phyloP scores from a whole-genome alignment of 2,888 invertebrate species.

The Eupelmus urozonus region DNA sequence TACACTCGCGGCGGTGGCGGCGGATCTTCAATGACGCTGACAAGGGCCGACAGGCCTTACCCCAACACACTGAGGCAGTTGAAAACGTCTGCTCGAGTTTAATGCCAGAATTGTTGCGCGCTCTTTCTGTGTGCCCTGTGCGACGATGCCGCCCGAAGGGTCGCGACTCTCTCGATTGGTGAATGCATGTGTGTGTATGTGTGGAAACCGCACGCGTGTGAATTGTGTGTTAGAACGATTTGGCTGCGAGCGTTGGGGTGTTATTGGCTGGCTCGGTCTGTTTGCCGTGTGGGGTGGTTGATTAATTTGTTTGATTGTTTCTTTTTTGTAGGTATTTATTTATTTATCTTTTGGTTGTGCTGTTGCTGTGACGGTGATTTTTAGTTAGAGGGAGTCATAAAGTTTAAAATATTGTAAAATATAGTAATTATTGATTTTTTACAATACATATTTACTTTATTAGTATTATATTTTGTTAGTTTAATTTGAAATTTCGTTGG shows the following conservation, averaged over 20 bases:
- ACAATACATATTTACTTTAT: too few relatives aligned
- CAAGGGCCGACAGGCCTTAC: constrained; percentile 75
- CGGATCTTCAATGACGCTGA: constrained; percentile 73
- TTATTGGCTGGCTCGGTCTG: too few relatives aligned
- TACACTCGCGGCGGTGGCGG: constrained; percentile 57
- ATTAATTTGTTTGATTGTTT: not conserved
- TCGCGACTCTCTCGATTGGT: not conserved
- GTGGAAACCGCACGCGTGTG: constrained; percentile 52
- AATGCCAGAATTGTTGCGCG: constrained; percentile 71
- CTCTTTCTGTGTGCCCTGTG: too few relatives aligned
- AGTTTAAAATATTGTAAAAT: too few relatives aligned
- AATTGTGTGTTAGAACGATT: constrained; percentile 53
- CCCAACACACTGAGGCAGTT: constrained; percentile 71
- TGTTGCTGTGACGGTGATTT: too few relatives aligned
- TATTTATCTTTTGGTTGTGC: too few relatives aligned
- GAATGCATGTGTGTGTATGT: not conserved
- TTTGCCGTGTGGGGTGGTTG: not conserved
- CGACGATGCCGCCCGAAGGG: constrained; percentile 62
- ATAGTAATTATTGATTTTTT: too few relatives aligned
- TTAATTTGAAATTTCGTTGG: too few relatives aligned
- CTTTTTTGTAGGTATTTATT: not conserved
- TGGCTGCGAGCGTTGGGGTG: not conserved
- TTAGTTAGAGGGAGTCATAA: too few relatives aligned
- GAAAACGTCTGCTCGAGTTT: constrained; percentile 75
- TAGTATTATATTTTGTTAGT: too few relatives aligned